Conservation (phyloP, 1,140 invertebrate species). For the Geopemphigus sp. region DNA sequence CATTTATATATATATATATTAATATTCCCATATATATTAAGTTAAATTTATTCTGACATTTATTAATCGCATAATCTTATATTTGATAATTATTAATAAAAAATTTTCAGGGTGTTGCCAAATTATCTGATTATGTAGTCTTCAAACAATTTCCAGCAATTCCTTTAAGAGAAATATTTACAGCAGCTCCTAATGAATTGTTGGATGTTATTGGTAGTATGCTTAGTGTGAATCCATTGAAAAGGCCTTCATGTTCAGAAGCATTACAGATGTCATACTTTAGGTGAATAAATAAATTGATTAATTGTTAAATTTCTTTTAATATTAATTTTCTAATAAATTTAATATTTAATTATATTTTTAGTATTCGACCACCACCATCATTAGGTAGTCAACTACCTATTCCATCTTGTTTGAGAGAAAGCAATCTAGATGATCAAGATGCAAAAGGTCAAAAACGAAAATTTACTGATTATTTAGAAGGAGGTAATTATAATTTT, state of each 20-base stretch:
- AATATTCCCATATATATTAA: background rate
- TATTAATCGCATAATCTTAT: background rate
- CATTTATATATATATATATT: background rate
- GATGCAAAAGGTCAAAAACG: constrained; percentile 72
- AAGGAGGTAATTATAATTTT: constrained; percentile 57
- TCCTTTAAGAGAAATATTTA: constrained; percentile 89
- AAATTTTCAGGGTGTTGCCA: constrained; percentile 68
- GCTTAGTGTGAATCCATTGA: constrained; percentile 80
- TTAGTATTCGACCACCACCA: constrained; percentile 84
- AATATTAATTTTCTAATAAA: background rate
- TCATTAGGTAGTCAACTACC: constrained; percentile 78
- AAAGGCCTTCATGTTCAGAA: constrained; percentile 77
- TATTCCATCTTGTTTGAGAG: constrained; percentile 66
- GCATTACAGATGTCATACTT: constrained; percentile 82
- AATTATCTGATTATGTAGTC: constrained; percentile 86
- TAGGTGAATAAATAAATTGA: constrained; percentile 57
- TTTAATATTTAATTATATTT: constrained; percentile 51
- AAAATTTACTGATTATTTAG: constrained; percentile 69
- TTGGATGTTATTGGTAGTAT: constrained; percentile 77
- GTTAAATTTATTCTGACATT: background rate
- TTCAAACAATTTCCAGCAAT: constrained; percentile 85
- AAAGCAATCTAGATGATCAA: constrained; percentile 57
- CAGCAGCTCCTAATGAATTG: constrained; percentile 91
- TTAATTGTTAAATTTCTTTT: background rate
- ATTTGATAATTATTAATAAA: background rate